These are phyloP conservation scores for Theristicus caerulescens DNA, from an alignment of 2,113 vertebrate species.

Conservation along the genomic window DNA sequence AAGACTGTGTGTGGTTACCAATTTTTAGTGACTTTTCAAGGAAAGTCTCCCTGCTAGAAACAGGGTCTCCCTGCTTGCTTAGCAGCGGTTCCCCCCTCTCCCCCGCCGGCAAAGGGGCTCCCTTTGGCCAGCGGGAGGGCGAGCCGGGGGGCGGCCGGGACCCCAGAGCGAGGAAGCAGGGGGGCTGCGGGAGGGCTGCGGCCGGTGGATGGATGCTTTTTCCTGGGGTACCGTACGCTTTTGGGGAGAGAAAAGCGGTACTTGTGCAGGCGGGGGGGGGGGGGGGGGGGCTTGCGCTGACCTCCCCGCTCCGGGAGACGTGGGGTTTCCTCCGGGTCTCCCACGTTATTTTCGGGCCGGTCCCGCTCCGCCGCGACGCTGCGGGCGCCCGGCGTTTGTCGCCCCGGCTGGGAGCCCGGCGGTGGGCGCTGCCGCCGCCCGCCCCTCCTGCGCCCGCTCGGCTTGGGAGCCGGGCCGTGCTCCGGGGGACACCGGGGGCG, in stretches of 20 bases:
- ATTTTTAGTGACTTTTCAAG: neutral
- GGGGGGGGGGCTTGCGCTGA: too few species aligned
- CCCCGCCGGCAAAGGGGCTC: neutral
- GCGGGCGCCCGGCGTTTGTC: neutral
- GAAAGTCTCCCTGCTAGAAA: neutral
- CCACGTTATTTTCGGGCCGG: neutral
- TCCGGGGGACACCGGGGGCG: neutral
- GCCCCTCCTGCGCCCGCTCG: neutral
- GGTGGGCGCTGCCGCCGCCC: neutral
- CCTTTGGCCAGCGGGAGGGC: neutral
- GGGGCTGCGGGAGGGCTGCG: neutral
- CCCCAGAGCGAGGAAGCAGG: neutral
- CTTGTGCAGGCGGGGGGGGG: neutral
- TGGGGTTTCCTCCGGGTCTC: neutral
- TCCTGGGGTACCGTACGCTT: neutral
- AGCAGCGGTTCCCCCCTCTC: neutral
- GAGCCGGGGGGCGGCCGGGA: too few species aligned
- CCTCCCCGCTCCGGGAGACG: neutral
- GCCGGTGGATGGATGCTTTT: neutral
- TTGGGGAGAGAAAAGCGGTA: neutral
- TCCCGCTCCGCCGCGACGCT: neutral
- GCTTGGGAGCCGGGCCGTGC: neutral
- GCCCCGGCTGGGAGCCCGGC: fast-evolving
- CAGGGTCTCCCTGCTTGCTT: neutral
- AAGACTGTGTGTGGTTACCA: neutral